A percentile compares a stretch with the other conserved stretches of the same genome.
Evolutionary conservation across 1,140 invertebrate genomes (phyloP).

Genomic region (Liolophura sinensis): DNA sequence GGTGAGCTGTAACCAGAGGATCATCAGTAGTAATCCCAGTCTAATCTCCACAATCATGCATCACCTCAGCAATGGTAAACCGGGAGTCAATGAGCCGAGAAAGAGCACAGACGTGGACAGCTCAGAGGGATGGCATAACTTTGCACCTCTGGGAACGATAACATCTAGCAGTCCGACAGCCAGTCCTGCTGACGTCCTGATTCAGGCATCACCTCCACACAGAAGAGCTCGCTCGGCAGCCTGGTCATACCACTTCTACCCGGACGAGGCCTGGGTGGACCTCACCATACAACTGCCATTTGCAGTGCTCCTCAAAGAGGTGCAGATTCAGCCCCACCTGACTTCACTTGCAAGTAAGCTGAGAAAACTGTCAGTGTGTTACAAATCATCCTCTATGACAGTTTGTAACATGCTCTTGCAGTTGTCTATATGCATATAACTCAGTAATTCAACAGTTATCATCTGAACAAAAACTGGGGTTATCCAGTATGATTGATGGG

Average conservation of each 20-base stretch:
- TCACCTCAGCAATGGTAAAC: conserved; percentile 52
- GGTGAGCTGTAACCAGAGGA: conserved; percentile 56
- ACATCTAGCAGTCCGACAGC: conserved; percentile 81
- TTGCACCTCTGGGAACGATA: conserved; percentile 82
- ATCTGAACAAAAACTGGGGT: too few species aligned
- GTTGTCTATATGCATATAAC: too few species aligned
- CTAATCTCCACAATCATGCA: conserved; percentile 64
- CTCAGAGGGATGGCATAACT: conserved; percentile 76
- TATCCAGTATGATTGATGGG: too few species aligned
- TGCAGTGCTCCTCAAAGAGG: conserved; percentile 84
- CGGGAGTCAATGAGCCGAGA: conserved; percentile 47
- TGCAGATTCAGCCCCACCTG: conserved; percentile 85
- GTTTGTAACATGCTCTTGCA: too few species aligned
- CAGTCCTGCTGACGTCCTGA: conserved; percentile 83
- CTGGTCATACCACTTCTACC: conserved; percentile 92
- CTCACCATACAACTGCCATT: conserved; percentile 84
- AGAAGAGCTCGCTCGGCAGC: conserved; percentile 81
- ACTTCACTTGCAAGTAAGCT: conserved; percentile 76
- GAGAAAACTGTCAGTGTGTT: too few species aligned
- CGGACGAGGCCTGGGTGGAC: conserved; percentile 85
- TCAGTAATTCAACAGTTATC: too few species aligned
- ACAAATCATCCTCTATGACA: too few species aligned
- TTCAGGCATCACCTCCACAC: conserved; percentile 75
- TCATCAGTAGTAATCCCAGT: conserved; percentile 61
- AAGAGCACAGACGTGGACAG: conserved; percentile 60